Percentiles rank a stretch among this genome's conserved stretches.
Evolutionary conservation across 2,888 invertebrate genomes (phyloP).

Genomic region (Hermaeophaga mercurialis): DNA sequence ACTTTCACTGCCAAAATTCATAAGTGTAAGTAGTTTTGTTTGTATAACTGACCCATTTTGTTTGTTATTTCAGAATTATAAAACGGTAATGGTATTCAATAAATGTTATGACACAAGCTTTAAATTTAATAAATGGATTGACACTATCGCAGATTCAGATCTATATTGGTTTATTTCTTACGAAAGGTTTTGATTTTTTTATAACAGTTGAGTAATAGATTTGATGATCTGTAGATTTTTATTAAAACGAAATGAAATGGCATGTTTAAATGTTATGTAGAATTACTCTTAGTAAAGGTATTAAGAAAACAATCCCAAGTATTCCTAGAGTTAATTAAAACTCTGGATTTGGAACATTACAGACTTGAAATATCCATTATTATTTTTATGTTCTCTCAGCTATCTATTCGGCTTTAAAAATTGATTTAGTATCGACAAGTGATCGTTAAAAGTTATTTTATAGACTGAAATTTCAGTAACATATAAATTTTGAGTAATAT

Average conservation of each 20-base stretch:
- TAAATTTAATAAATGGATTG: background rate
- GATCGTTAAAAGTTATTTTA: constrained; percentile 1
- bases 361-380: background rate
- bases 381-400: background rate
- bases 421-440: background rate
- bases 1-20: constrained; percentile 1
- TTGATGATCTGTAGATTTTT: too few species aligned
- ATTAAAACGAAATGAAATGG: too few species aligned
- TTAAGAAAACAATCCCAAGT: background rate
- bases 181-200: background rate
- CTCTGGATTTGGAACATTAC: background rate
- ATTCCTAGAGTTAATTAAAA: background rate
- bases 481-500: background rate
- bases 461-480: background rate
- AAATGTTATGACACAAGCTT: background rate
- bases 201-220: background rate
- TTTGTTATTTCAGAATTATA: background rate
- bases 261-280: too few species aligned
- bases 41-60: background rate
- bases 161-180: background rate
- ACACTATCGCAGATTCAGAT: constrained; percentile 2
- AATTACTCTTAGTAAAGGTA: too few species aligned
- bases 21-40: background rate
- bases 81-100: background rate
- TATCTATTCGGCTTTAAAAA: background rate